These are phyloP conservation scores for Cyphomyrus plagiostoma DNA, from an alignment of 2,113 vertebrate genomes.

Conservation along the genomic window DNA sequence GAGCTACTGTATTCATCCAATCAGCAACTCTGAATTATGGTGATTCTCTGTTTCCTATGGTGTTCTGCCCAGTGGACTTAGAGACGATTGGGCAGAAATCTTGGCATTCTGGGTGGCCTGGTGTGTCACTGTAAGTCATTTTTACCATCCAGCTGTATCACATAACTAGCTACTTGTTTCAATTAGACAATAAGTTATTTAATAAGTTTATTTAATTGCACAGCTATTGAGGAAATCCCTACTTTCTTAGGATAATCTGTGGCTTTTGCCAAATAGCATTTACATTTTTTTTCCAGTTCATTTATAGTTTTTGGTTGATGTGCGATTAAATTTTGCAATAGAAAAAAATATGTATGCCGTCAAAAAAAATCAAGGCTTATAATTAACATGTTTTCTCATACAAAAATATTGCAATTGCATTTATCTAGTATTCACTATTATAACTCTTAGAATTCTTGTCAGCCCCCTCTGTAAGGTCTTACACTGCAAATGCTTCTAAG, in stretches of 20 bases:
- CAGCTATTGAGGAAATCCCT: not conserved
- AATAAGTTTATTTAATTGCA: not conserved
- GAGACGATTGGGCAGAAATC: not conserved
- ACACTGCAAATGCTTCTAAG: not conserved
- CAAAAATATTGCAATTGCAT: not conserved
- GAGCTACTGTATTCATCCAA: not conserved
- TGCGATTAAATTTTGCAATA: not conserved
- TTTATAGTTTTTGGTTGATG: not conserved
- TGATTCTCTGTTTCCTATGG: not conserved
- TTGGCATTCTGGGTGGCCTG: not conserved
- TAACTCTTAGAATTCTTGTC: not conserved
- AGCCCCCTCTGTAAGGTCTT: not conserved
- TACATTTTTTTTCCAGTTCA: not conserved
- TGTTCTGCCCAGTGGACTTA: not conserved
- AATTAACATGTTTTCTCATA: not conserved
- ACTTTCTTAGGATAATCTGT: not conserved
- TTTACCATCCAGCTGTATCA: not conserved
- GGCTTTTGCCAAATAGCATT: not conserved
- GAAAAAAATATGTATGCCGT: not conserved
- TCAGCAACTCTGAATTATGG: not conserved
- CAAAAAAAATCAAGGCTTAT: not conserved
- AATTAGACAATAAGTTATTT: not conserved
- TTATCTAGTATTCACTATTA: not conserved
- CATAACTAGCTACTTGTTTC: not conserved
- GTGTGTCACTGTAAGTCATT: not conserved